Base-by-base conservation (phyloP, 2,888 invertebrate species). In the Xylota segnis region DNA sequence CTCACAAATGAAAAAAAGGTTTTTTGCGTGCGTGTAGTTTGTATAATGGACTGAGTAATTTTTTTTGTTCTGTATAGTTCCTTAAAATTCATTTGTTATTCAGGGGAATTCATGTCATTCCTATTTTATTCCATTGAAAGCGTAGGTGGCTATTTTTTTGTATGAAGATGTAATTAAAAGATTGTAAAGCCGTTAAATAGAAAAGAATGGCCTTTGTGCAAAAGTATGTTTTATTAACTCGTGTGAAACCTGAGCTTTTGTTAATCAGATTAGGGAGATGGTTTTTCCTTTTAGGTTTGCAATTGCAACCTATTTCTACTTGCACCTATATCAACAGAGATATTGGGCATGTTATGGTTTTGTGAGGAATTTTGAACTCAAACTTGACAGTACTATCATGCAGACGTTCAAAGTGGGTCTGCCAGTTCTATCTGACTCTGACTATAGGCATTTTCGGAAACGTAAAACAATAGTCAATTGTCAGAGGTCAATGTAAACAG, bases 51-150 rank as follows among this genome's bases (percentile, higher is more conserved):
- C 10, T 34, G n/a, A 50, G 4, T 23, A 7, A 5, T 37, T 43
- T 18, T 32, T 50, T 27, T 16, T 47, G 18, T 32, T 10, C 5
- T 16, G 34, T 3, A 5, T 18, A 59, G 14, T 59, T 40, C 12
- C 40, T 27, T 7, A 34, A 45, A 40, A 32, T 40, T 59, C 23
- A 63, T 29, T 18, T 12, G 16, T 63, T 47, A 32, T 18, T 65
- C 63, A 34, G 45, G 12, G 12, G 45, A 65, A 7, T 65, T 16
- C 1, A 63, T 1, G 16, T n/a, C 7, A 47, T 63, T 32, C 27
- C 43, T 40, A 43, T 43, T 43, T 14, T 16, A 6, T 43, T 16
- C 2, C 5, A 9, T 0, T 5, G 16, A 45, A 45, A 16, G 45
- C 45, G 45, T 45, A 45, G 45, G 16, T 7, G 7, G 9, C 16